These are phyloP conservation scores for Thera britannica DNA, from an alignment of 2,888 invertebrate species.

Conservation along the genomic window DNA sequence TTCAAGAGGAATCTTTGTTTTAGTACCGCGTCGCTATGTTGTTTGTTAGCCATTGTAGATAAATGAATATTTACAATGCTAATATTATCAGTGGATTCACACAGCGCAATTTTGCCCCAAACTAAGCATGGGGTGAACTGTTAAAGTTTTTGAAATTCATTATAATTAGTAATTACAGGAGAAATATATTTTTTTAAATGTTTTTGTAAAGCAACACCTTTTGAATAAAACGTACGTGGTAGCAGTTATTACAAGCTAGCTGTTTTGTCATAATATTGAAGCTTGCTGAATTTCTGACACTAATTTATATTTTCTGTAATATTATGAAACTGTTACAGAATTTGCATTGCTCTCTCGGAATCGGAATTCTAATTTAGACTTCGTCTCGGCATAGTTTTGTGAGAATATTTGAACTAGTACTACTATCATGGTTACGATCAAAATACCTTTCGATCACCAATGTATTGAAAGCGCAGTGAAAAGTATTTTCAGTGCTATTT, in stretches of 20 bases:
- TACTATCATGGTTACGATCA: background rate
- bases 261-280: background rate
- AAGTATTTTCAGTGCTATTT: constrained; percentile 26
- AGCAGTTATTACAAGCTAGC: background rate
- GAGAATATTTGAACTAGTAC: constrained; percentile 3
- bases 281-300: constrained; percentile 10
- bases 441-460: constrained; percentile 28
- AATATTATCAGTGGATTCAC: too few species aligned
- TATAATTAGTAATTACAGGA: too few species aligned
- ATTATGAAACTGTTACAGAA: constrained; percentile 13
- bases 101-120: too few species aligned
- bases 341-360: constrained; percentile 10
- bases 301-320: constrained; percentile 12
- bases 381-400: constrained; percentile 11
- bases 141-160: too few species aligned
- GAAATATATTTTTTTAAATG: background rate
- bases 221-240: too few species aligned
- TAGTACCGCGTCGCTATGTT: background rate
- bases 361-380: constrained; percentile 20
- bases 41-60: constrained; percentile 12
- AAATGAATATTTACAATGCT: too few species aligned
- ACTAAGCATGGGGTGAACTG: too few species aligned
- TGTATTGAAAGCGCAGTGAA: constrained; percentile 23
- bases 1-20: background rate
- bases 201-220: background rate